Evolutionary conservation across 2,888 invertebrate species (phyloP).

Genomic region (Drosophila merina): DNA sequence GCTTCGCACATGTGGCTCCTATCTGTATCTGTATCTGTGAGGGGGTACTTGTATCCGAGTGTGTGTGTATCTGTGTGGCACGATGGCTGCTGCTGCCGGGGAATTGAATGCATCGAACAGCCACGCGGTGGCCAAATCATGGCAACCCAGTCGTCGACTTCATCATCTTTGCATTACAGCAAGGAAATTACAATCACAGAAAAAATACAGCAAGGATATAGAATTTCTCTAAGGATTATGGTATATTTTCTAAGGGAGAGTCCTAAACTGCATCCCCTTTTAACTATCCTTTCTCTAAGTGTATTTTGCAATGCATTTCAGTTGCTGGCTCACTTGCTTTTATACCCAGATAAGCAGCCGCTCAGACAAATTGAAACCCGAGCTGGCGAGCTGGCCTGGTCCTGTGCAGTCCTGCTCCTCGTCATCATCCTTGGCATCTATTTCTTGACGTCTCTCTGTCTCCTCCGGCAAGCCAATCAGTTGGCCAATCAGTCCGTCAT

Average conservation of each 20-base stretch:
- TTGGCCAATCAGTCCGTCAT: constrained; percentile 37
- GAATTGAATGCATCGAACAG: constrained; percentile 39
- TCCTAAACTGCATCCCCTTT: too few species aligned
- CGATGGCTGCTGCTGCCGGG: constrained; percentile 38
- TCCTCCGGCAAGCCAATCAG: constrained; percentile 1
- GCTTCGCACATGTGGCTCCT: constrained; percentile 36
- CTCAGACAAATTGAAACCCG: constrained; percentile 31
- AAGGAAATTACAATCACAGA: constrained; percentile 9
- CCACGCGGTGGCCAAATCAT: constrained; percentile 28
- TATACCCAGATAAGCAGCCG: constrained; percentile 51
- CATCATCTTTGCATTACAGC: constrained; percentile 21
- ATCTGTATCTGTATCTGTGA: constrained; percentile 3
- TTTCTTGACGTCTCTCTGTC: constrained; percentile 4
- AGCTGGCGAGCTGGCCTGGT: background rate
- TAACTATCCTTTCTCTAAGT: background rate
- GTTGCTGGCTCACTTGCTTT: constrained; percentile 64
- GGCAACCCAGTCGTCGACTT: constrained; percentile 22
- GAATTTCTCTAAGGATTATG: too few species aligned
- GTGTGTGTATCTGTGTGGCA: constrained; percentile 30
- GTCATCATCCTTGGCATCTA: constrained; percentile 5
- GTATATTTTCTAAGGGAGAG: too few species aligned
- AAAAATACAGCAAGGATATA: background rate
- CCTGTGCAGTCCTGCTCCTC: constrained; percentile 1
- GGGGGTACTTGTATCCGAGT: constrained; percentile 8
- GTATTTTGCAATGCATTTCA: constrained; percentile 4